Evolutionary conservation across 2,113 vertebrate species (phyloP).

Genomic region (Malurus elegans): DNA sequence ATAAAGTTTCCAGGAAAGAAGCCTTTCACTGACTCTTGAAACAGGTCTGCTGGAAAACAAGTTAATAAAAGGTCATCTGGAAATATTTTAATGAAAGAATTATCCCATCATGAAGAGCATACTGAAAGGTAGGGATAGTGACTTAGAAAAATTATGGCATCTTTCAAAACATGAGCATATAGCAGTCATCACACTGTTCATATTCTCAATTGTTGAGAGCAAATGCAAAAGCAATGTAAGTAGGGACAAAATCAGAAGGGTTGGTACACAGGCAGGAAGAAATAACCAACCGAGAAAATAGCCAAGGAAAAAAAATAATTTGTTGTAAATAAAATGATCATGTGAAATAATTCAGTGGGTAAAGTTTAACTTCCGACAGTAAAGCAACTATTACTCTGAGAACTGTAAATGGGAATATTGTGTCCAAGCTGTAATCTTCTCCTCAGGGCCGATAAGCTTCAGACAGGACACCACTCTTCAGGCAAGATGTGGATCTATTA

Average conservation of each 20-base stretch:
- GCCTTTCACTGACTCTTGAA: background rate
- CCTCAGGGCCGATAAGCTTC: conserved; percentile 35
- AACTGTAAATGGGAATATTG: conserved; percentile 24
- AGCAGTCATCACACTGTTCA: background rate
- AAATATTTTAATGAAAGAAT: background rate
- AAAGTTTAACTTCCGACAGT: background rate
- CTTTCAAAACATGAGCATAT: background rate
- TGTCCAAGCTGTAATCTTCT: conserved; percentile 43
- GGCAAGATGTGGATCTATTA: conserved; percentile 41
- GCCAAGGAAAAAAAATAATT: background rate
- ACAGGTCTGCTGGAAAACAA: background rate
- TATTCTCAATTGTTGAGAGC: background rate
- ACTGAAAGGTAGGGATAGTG: background rate
- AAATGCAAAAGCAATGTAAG: background rate
- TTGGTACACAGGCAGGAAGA: background rate
- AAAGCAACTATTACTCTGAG: background rate
- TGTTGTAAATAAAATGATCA: background rate
- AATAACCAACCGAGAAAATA: background rate
- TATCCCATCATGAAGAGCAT: background rate
- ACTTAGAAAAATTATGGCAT: background rate
- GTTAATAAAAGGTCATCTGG: background rate
- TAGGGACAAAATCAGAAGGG: background rate
- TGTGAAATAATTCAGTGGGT: background rate
- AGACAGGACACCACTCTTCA: background rate
- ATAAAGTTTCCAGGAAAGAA: background rate